These are phyloP conservation scores for Plebejus argus DNA, from an alignment of 2,888 invertebrate genomes.

Conservation along the genomic window DNA sequence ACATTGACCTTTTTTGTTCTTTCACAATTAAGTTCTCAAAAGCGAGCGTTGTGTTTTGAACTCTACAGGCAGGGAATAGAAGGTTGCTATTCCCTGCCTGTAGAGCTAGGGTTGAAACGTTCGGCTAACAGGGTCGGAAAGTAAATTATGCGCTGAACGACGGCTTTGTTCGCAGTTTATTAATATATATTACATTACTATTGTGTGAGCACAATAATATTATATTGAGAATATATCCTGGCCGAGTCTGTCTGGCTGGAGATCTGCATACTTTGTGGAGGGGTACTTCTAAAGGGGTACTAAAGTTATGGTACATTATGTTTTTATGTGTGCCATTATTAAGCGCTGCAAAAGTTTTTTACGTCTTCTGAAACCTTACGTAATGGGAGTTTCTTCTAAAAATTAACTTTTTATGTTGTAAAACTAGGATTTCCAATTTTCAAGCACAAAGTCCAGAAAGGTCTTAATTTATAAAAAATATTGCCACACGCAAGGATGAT, in stretches of 20 bases:
- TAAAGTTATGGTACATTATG: background rate
- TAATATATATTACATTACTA: constrained; percentile 28
- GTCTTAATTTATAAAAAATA: too few relatives aligned
- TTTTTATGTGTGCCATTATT: background rate
- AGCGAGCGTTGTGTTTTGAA: background rate
- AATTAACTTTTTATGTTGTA: too few relatives aligned
- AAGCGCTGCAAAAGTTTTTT: background rate
- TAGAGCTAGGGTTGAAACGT: constrained; percentile 30
- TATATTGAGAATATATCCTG: constrained; percentile 7
- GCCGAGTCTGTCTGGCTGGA: background rate
- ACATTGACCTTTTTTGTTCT: constrained; percentile 30
- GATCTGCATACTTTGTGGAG: background rate
- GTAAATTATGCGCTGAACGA: constrained; percentile 29
- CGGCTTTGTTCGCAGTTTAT: constrained; percentile 28
- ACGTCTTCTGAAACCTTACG: background rate
- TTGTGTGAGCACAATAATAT: constrained; percentile 25
- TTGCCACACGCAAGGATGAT: too few relatives aligned
- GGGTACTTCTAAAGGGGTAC: background rate
- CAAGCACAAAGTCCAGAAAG: too few relatives aligned
- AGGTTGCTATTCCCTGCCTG: too few relatives aligned
- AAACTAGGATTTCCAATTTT: too few relatives aligned
- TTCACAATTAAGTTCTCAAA: constrained; percentile 35
- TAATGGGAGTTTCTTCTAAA: background rate
- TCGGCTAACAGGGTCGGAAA: constrained; percentile 22
- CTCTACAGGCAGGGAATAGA: background rate